Base-by-base conservation (phyloP, 2,888 invertebrate species). In the Terebella lapidaria region DNA sequence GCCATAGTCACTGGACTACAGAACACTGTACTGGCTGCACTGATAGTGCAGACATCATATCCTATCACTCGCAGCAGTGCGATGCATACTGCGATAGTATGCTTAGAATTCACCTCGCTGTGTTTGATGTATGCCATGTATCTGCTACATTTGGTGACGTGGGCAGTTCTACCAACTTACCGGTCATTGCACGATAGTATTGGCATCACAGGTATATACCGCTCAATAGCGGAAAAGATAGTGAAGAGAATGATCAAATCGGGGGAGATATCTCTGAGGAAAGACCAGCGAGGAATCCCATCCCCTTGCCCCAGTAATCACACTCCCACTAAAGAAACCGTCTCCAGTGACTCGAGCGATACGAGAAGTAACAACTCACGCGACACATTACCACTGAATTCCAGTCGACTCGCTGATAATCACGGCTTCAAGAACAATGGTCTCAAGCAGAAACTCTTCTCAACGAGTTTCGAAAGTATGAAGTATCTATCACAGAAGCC, bases 211-310 rank as follows among this genome's bases (percentile, higher is more conserved):
- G 60, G 58, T 27, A 47, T 47, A 18, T 35, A 42, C 30, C 30
- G 20, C 3, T 61, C 63, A 3, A 55, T 63, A 4, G 60, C 57
- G 5, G 61, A 63, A 22, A 22, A 45, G 28, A 54, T 63, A 15
- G 60, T 63, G 22, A 46, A 59, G 5, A 58, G 51, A 24, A 63
- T 63, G 63, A 47, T 61, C n/a, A 61, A 61, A 53, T 58, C 63
- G 1, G 63, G 63, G 15, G 63, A 63, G 53, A 63, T 63, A 27
- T 54, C 57, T 3, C 59, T 63, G 29, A 52, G 59, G n/a, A 30
- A 46, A 1, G 52, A 28, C n/a, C n/a, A 30, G 42, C 42, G 10
- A 35, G 42, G 10, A 35, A 35, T n/a, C n/a, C n/a, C n/a, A n/a
- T n/a, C n/a, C n/a, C n/a, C n/a, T n/a, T n/a, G n/a, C n/a, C n/a